Conservation (phyloP, 37 sponge, comb jelly and placozoan species). For the Crambe crambe region DNA sequence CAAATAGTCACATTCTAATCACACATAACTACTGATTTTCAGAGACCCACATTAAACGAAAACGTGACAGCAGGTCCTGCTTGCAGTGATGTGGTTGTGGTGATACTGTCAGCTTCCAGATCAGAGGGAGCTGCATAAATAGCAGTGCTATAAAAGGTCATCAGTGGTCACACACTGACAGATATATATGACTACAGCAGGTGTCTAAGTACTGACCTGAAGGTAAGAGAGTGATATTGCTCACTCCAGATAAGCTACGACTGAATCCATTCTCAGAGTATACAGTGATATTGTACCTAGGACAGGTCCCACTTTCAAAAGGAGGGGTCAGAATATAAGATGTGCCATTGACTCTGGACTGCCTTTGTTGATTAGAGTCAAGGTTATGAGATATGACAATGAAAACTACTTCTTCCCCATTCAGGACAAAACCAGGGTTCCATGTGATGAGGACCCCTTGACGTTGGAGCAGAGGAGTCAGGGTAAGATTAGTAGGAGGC, state of each 20-base stretch:
- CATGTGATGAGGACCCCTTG: not conserved
- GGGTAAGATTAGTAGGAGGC: not conserved
- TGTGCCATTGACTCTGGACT: not conserved
- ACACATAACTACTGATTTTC: not conserved
- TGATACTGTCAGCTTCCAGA: not conserved
- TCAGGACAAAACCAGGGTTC: not conserved
- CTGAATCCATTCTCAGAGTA: not conserved
- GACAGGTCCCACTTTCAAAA: not conserved
- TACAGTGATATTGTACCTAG: not conserved
- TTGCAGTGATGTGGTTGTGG: not conserved
- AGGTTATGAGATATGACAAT: not conserved
- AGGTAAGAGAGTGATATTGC: not conserved
- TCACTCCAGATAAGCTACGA: not conserved
- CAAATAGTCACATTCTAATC: not conserved
- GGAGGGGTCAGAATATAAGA: not conserved
- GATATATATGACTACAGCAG: not conserved
- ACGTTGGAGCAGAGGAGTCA: not conserved
- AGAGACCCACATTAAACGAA: not conserved
- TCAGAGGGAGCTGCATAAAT: not conserved
- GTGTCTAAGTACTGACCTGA: not conserved
- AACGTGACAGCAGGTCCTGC: not conserved
- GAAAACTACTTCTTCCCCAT: slow-evolving; percentile 3
- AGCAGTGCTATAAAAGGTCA: not conserved
- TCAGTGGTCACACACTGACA: not conserved
- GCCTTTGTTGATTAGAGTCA: not conserved